Base-by-base conservation (phyloP, 2,888 invertebrate genomes). In the Drosophila ezoana region DNA sequence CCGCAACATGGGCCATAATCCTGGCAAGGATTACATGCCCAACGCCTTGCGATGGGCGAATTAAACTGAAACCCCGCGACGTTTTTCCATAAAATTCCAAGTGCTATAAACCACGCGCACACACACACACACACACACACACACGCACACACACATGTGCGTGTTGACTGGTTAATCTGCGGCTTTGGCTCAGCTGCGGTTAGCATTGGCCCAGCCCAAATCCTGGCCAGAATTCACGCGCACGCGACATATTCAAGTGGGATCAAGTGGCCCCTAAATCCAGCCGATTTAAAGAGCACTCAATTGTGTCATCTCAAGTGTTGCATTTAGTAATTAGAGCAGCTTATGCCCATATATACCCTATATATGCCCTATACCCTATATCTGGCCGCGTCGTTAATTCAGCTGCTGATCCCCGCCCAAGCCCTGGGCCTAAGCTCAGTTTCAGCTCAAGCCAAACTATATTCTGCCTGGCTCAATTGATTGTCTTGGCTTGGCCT, bases 241-340 rank as follows among this genome's bases (percentile, higher is more conserved):
- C 84, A 83, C 88, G 86, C 86, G 86, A 87, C 82, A 70, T 43
- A 44, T 70, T 63, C 67, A 38, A 79, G 68, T 65, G 67, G 73
- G 64, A 81, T 81, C 80, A 28, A 28, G 28, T 66, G 44, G 44
- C 10, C 11, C 9, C 32, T 58, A 57, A 58, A 20, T 71, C 70
- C 23, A 20, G 47, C 32, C 44, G 28, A 28, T 28, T 28, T 28
- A 28, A 33, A 35, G 45, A 49, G 18, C 40, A 18, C 18, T 41
- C 58, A 40, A 65, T 65, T 52, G 45, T 43, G 32, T 47, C 72
- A 62, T 38, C 68, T 70, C 48, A 49, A 76, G 79, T 78, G 77
- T 76, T 79, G 68, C 67, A 65, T 51, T 70, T 73, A 60, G 73
- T 80, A 79, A 79, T 79, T 76, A 79, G 80, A 76, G 73, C 79